These are phyloP conservation scores for Catocala fraxini DNA, from an alignment of 2,888 invertebrate genomes.

Conservation along the genomic window DNA sequence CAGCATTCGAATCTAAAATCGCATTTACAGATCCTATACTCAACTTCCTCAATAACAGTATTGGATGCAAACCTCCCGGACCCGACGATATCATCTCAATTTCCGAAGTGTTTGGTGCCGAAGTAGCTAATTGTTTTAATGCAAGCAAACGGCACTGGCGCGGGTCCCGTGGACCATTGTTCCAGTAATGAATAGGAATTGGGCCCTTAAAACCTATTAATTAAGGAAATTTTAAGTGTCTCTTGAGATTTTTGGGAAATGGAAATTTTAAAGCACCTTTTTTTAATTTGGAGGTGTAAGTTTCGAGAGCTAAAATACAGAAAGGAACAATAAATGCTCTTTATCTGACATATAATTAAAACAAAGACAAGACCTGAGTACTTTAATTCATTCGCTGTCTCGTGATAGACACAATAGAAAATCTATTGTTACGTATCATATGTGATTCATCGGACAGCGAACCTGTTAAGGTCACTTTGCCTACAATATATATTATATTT, in stretches of 20 bases:
- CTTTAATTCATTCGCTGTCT: too few relatives aligned
- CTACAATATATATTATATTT: too few relatives aligned
- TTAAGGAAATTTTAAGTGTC: slow-evolving; percentile 24
- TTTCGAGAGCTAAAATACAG: too few relatives aligned
- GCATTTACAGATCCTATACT: background rate
- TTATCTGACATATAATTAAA: background rate
- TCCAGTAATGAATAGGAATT: slow-evolving; percentile 66
- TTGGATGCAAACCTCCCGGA: slow-evolving; percentile 14
- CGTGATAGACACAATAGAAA: too few relatives aligned
- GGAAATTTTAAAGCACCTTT: background rate
- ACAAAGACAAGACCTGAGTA: too few relatives aligned
- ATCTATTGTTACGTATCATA: too few relatives aligned
- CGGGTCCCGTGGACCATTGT: slow-evolving; percentile 52
- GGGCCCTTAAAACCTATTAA: slow-evolving; percentile 47
- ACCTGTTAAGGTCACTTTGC: too few relatives aligned
- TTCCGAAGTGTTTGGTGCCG: slow-evolving; percentile 32
- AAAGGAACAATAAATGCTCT: background rate
- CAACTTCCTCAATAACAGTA: slow-evolving; percentile 9
- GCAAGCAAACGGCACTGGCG: slow-evolving; percentile 46
- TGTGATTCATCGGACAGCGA: too few relatives aligned
- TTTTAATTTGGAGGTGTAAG: background rate
- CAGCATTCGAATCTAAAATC: background rate
- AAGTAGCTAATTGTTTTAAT: slow-evolving; percentile 63
- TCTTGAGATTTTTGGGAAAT: slow-evolving; percentile 18
- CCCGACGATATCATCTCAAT: slow-evolving; percentile 37